A percentile compares a stretch with the other conserved stretches of the same genome.
Conservation (phyloP, 2,888 invertebrate genomes). For the Bibio marci region DNA sequence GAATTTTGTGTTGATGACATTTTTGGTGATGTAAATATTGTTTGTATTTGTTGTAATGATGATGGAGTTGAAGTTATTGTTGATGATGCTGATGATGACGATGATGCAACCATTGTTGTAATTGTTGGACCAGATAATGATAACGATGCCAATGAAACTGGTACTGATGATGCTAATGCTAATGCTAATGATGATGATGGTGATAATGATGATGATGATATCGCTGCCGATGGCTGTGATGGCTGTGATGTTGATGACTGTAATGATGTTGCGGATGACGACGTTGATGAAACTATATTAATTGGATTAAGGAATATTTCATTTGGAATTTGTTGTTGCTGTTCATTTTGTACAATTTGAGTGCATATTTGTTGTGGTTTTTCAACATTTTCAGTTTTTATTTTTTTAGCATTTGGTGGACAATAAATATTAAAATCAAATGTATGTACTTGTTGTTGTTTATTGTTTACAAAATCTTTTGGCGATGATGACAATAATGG, state of each 20-base stretch:
- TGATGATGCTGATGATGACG: no score
- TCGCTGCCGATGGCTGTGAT: slow-evolving; percentile 8
- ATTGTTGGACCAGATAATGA: neutral
- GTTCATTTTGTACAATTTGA: slow-evolving; percentile 18
- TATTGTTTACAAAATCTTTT: slow-evolving; percentile 44
- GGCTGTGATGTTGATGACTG: slow-evolving; percentile 37
- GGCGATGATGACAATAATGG: slow-evolving; percentile 70
- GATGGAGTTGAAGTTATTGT: no score
- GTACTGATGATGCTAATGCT: slow-evolving; percentile 9
- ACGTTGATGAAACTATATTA: slow-evolving; percentile 50
- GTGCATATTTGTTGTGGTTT: slow-evolving; percentile 2
- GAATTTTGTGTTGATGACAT: slow-evolving; percentile 27
- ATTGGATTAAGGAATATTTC: slow-evolving; percentile 64
- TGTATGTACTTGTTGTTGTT: slow-evolving; percentile 11
- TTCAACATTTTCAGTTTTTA: slow-evolving; percentile 8
- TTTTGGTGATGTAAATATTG: slow-evolving; percentile 22
- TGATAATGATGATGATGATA: neutral
- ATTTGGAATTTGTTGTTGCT: slow-evolving; percentile 39
- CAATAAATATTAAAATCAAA: slow-evolving; percentile 7
- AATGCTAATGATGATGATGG: no score
- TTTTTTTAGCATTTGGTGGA: slow-evolving; percentile 14
- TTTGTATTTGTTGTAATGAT: slow-evolving; percentile 11
- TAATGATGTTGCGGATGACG: slow-evolving; percentile 9
- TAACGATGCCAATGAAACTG: neutral
- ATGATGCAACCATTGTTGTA: neutral